phyloP scores from a whole-genome alignment of 2,888 invertebrate species.

The Xestoiulus laeticollis region DNA sequence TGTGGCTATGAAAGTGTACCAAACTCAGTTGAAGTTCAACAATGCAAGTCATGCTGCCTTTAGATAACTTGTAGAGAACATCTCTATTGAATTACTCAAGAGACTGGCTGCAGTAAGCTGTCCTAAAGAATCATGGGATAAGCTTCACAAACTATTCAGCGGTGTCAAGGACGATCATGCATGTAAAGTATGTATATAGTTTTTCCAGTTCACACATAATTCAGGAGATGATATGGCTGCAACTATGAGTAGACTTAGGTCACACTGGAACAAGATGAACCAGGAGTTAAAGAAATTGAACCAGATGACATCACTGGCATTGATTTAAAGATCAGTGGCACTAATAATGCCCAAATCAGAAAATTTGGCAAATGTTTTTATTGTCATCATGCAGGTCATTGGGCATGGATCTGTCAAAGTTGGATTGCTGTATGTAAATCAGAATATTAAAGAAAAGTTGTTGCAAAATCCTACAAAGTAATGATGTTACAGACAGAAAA shows the following conservation, averaged over 20 bases:
- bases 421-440: background rate
- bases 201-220: background rate
- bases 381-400: background rate
- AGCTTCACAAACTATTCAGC: background rate
- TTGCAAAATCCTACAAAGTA: background rate
- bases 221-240: background rate
- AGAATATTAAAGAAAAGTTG: background rate
- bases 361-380: background rate
- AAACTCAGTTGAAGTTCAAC: background rate
- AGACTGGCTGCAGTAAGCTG: background rate
- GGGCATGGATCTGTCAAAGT: background rate
- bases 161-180: background rate
- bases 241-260: background rate
- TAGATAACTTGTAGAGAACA: background rate
- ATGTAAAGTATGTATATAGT: background rate
- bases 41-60: background rate
- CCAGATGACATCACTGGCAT: background rate
- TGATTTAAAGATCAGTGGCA: background rate
- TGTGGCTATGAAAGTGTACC: background rate
- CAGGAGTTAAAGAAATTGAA: background rate
- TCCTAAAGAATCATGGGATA: background rate
- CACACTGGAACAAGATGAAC: background rate
- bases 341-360: background rate
- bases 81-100: background rate
- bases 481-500: background rate